Percentiles rank a stretch among this genome's conserved stretches.
These are phyloP conservation scores for Rhimphoctona megacephalus DNA, from an alignment of 2,888 invertebrate genomes.

Conservation along the genomic window DNA sequence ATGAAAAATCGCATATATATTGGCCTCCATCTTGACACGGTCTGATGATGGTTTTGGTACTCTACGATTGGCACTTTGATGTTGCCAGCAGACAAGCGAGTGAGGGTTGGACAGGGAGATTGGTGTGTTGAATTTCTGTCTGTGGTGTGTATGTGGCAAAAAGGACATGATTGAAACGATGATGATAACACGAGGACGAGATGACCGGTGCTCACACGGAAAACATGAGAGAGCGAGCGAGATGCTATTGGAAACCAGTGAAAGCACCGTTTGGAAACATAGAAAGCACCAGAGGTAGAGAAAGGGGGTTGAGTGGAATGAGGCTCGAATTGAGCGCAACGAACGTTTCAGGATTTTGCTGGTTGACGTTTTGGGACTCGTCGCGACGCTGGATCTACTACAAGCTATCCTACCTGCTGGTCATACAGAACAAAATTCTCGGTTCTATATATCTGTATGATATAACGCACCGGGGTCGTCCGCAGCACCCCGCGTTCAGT, in stretches of 20 bases:
- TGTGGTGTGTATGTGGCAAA: slow-evolving; percentile 65
- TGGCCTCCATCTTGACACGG: slow-evolving; percentile 36
- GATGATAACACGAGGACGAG: slow-evolving; percentile 74
- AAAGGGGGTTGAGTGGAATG: slow-evolving; percentile 30
- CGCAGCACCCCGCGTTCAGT: slow-evolving; percentile 76
- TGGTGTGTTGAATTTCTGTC: slow-evolving; percentile 65
- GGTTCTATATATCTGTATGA: slow-evolving; percentile 37
- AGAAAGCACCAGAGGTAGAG: slow-evolving; percentile 36
- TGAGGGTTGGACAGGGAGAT: slow-evolving; percentile 59
- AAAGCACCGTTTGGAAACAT: slow-evolving; percentile 57
- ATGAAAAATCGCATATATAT: slow-evolving; percentile 1
- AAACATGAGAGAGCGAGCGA: slow-evolving; percentile 72
- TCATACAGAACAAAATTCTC: slow-evolving; percentile 46
- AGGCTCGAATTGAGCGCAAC: slow-evolving; percentile 38
- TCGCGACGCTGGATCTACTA: slow-evolving; percentile 44
- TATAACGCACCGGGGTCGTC: slow-evolving; percentile 58
- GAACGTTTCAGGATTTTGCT: slow-evolving; percentile 56
- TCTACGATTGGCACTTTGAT: slow-evolving; percentile 66
- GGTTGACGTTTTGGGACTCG: slow-evolving; percentile 64
- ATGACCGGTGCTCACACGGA: slow-evolving; percentile 65
- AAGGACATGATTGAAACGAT: slow-evolving; percentile 75
- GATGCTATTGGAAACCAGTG: slow-evolving; percentile 53
- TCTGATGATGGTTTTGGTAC: slow-evolving; percentile 51
- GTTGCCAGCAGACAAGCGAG: slow-evolving; percentile 41
- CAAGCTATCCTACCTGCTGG: slow-evolving; percentile 58